A percentile compares a stretch with the other conserved stretches of the same genome.
Evolutionary conservation across 2,888 invertebrate genomes (phyloP).

Genomic region (Callyntrura guangdongensis): DNA sequence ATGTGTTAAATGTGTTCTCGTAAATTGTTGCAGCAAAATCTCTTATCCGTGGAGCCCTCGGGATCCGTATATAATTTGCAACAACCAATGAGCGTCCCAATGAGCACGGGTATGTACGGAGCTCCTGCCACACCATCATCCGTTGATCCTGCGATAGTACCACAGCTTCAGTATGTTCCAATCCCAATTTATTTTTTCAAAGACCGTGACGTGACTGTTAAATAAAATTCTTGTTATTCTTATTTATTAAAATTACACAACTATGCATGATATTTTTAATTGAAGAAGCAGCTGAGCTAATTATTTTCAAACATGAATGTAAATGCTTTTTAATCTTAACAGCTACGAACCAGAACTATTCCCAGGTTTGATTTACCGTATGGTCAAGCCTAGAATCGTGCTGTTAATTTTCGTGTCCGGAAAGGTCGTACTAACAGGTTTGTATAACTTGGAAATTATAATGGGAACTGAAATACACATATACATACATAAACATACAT

Average conservation of each 20-base stretch:
- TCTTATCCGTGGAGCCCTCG: constrained; percentile 90
- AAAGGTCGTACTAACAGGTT: constrained; percentile 97
- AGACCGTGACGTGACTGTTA: no score
- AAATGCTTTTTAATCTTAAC: constrained; percentile 83
- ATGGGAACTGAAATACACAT: no score
- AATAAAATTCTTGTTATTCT: no score
- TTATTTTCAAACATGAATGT: no score
- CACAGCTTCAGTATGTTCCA: constrained; percentile 92
- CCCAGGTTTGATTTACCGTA: constrained; percentile 99
- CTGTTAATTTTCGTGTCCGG: constrained; percentile 99
- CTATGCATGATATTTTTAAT: neutral
- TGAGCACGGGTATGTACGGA: constrained; percentile 87
- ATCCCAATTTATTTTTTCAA: constrained; percentile 5
- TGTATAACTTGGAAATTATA: constrained; percentile 68
- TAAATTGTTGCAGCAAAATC: constrained; percentile 90
- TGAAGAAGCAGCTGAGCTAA: neutral
- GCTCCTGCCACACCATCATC: constrained; percentile 89
- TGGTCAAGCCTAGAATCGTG: constrained; percentile 98
- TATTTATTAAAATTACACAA: no score
- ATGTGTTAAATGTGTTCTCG: no score
- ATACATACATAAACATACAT: no score
- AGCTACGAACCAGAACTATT: constrained; percentile 99
- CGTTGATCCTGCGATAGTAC: constrained; percentile 96
- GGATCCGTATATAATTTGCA: constrained; percentile 86
- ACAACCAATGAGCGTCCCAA: constrained; percentile 88